Percentiles rank a stretch among this genome's conserved stretches.
Conservation (phyloP, 1,140 invertebrate genomes). For the Metaphire vulgaris region DNA sequence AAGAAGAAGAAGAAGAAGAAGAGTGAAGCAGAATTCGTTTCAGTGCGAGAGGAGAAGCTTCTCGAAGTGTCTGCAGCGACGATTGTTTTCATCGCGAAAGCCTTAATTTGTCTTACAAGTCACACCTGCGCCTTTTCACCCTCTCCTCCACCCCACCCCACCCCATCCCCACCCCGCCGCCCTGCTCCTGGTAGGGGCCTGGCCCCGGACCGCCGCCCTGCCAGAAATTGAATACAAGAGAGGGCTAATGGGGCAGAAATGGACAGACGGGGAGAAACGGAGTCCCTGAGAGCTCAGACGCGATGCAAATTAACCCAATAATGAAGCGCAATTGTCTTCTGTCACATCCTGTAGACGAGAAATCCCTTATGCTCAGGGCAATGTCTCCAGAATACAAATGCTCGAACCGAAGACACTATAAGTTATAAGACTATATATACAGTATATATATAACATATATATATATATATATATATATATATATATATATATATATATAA, state of each 20-base stretch:
- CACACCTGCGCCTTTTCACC: constrained; percentile 1
- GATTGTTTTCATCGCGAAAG: not conserved
- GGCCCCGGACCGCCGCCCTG: too few species aligned
- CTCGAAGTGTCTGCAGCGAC: too few species aligned
- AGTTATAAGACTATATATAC: too few species aligned
- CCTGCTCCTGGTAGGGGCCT: not conserved
- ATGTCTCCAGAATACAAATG: not conserved
- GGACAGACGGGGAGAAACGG: not conserved
- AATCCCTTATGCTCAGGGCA: not conserved
- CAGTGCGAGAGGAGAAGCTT: too few species aligned
- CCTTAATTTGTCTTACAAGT: not conserved
- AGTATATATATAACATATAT: too few species aligned
- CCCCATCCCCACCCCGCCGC: too few species aligned
- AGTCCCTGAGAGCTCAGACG: not conserved
- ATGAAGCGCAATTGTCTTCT: constrained; percentile 2
- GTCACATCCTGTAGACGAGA: not conserved
- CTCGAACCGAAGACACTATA: too few species aligned
- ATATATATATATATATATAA: too few species aligned
- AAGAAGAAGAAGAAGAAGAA: too few species aligned
- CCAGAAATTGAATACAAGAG: not conserved
- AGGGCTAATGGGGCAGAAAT: not conserved
- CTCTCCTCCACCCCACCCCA: too few species aligned
- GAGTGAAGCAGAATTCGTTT: too few species aligned
- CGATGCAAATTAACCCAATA: constrained; percentile 2
- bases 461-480: too few species aligned